Evolutionary conservation across 1,140 invertebrate genomes (phyloP), one percentile per base, ranked within the genome.

Genomic region (Leucophenga varia): DNA sequence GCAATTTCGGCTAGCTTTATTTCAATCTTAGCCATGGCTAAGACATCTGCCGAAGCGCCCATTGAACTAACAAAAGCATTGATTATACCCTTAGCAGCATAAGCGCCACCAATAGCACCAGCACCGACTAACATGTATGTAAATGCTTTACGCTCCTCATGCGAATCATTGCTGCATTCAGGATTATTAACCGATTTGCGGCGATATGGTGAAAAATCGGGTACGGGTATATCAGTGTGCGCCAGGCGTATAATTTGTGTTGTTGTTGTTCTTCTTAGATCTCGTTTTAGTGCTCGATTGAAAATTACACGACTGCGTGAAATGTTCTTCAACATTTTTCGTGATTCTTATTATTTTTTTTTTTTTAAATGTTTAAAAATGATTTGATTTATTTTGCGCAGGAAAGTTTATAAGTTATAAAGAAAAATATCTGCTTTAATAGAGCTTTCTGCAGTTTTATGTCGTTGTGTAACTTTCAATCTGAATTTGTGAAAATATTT

Each of bases 201-300:
- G 49, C 93, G 82, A 74, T 95, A 95, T 2, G 77, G 72, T 8
- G 81, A 77, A 65, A 94, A 96, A 72, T 95, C 89, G 22, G 94
- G 94, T 30, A 90, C 79, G 49, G 79, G 77, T 22, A 97, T 81
- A 67, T 98, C 94, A 1, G 88, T 89, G 70, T 96, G 93, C 10
- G 90, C 86, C 71, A 83, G 86, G 54, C 93, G 83, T 90, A 90
- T n/a, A n/a, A n/a, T n/a, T n/a, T n/a, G n/a, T n/a, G n/a, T n/a
- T n/a, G n/a, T n/a, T n/a, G 93, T 70, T 91, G 90, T 55, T 88
- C 83, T 2, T n/a, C 85, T 84, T 31, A 84, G 73, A 57, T 81
- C 86, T 3, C 28, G n/a, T 16, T 43, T 32, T 19, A 43, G 19
- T 32, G 17, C 42, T n/a, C n/a, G n/a, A n/a, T n/a, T n/a, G n/a